Evolutionary conservation across 2,797 vertebrate genomes (phyloP), one percentile per base, ranked within the genome.

Genomic region (Rachycentron canadum): DNA sequence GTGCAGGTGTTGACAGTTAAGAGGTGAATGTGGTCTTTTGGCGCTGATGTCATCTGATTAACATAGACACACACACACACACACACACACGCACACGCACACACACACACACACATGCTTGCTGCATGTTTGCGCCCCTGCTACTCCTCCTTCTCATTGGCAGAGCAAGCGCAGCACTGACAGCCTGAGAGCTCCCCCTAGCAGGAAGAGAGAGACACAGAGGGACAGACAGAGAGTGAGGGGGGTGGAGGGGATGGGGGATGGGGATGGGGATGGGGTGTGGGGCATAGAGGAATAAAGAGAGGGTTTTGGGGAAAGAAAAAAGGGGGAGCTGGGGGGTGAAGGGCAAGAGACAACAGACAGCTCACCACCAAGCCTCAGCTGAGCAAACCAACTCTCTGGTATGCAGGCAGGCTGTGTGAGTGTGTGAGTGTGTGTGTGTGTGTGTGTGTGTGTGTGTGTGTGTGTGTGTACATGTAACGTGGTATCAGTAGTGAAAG

Each of bases 161-260:
- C 38, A 79, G 57, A 60, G 71, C 7, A 13, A 75, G 76, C 64
- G 75, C 67, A 79, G 78, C 76, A 84, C 85, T 77, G 84, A 93
- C 95, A 93, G 96, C 94, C 96, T 94, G 92, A 85, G 96, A 97
- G 97, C 97, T 95, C 97, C 97, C 97, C 96, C 97, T 98, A 97
- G 97, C 96, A 92, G 96, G 65, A 40, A 59, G 66, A 78, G 74
- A 70, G 45, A 65, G 43, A 74, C 30, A 41, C 45, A 66, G 36
- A 56, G 38, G 66, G 49, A 55, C 9, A 62, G 59, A 59, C 7
- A 60, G 3, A 55, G 1, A 25, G 19, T 56, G 9, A 43, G 47
- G 61, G 47, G 40, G 60, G 64, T 34, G 58, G 40, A 40, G 21
- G 26, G 32, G 32, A 7, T 3, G 32, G 32, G 32, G 32, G 32